Percentiles rank a stretch among this genome's conserved stretches.
Evolutionary conservation across 2,888 invertebrate species (phyloP).

Genomic region (Eremobia ochroleuca): DNA sequence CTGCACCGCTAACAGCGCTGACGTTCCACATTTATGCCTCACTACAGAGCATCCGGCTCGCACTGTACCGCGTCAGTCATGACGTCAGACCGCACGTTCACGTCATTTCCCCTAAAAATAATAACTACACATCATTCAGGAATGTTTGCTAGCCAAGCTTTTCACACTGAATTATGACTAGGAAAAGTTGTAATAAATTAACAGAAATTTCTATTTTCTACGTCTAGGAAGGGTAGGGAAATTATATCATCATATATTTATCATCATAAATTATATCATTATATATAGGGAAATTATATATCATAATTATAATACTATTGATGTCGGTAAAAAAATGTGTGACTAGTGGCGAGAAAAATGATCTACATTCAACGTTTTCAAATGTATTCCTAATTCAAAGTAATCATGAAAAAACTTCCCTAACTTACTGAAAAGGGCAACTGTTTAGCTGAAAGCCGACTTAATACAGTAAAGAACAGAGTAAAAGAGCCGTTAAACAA

Average conservation of each 20-base stretch:
- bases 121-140: conserved; percentile 67
- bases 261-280: too few relatives aligned
- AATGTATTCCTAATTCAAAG: neutral
- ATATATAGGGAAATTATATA: conserved; percentile 38
- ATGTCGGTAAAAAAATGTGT: neutral
- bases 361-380: neutral
- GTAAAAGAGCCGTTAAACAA: conserved; percentile 51
- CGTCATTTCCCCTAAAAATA: conserved; percentile 69
- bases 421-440: conserved; percentile 42
- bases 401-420: conserved; percentile 23
- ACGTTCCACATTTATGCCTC: conserved; percentile 46
- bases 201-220: conserved; percentile 56
- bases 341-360: neutral
- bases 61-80: conserved; percentile 41
- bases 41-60: conserved; percentile 37
- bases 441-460: conserved; percentile 43
- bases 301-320: too few relatives aligned
- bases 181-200: conserved; percentile 64
- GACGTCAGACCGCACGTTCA: conserved; percentile 61
- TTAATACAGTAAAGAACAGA: conserved; percentile 47
- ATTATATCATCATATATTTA: too few relatives aligned
- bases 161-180: conserved; percentile 61
- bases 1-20: conserved; percentile 49
- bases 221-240: conserved; percentile 32
- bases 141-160: conserved; percentile 59